Evolutionary conservation across 2,113 vertebrate species (phyloP), one percentile per base, ranked within the genome.

Genomic region (Podarcis muralis): DNA sequence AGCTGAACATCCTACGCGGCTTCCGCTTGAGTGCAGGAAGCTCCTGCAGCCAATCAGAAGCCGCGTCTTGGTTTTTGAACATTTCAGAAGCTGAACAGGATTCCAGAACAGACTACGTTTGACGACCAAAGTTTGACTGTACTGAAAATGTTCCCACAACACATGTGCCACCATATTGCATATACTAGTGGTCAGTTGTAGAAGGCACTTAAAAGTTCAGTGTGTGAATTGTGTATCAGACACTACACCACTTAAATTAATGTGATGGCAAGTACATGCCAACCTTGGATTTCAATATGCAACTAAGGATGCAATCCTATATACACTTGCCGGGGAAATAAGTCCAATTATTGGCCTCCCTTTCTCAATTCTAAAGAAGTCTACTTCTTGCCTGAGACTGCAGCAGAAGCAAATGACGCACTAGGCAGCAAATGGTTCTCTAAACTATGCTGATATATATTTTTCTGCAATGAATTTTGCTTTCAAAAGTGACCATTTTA

Each of bases 351-450:
- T 53, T 53, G 48, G 11, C 48, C 48, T 48, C 48, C 48, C 48
- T 53, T 53, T 81, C 30, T 87, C 68, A 35, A 22, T n/a, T 81
- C 65, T 93, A 91, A 91, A 86, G 57, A 0, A 75, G 30, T 69
- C 84, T 53, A 90, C 0, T 8, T 69, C 74, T 65, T 75, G 53
- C 74, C 69, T 78, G 65, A 62, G 23, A 16, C 40, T 90, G 78
- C 81, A 72, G 48, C 9, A 69, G 40, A 59, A 59, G 87, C 37
- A 30, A 90, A 90, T 83, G 35, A 80, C 23, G 89, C 35, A 81
- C 22, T 91, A 83, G 62, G 48, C 81, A 90, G 15, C 0, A 80
- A 57, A 91, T 15, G 15, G 66, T 25, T 76, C 92, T 89, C 81
- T 71, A 81, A 0, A 0, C 22, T 59, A 7, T 32, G 62, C 27